Evolutionary conservation across 1,140 invertebrate genomes (phyloP), one percentile per base, ranked within the genome.

Genomic region (Diprion similis): DNA sequence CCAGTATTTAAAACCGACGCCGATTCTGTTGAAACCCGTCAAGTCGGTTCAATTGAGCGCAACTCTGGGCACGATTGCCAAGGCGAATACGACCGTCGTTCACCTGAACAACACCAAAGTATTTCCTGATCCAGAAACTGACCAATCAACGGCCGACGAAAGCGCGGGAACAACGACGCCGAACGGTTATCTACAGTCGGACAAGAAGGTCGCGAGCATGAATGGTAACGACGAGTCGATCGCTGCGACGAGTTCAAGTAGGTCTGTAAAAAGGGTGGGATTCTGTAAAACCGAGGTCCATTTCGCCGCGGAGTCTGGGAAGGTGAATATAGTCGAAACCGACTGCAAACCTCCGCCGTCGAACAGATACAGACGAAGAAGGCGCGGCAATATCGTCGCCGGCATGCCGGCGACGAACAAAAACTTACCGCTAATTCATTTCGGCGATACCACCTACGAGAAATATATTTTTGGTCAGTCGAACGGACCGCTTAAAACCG

Each of bases 271-370:
- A 83, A 94, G 91, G 85, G 94, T 96, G 0, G 94, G 93, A 78
- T 96, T 96, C 84, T 94, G 94, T 82, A 95, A 95, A 88, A 95
- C 94, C 0, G 95, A 96, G 87, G 91, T 96, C 18, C 95, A 96
- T 84, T 95, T 96, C 84, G 93, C 94, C 0, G 92, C 93, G n/a
- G 94, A 95, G 80, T 92, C 93, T 1, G 94, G 95, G 0, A 92
- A 92, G 78, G 93, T 96, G 0, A 95, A 95, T 81, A 95, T 96
- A 68, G 94, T 96, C n/a, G 94, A 94, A 83, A 95, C 94, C 0
- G 94, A 95, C 83, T 94, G 93, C 68, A 95, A 95, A 83, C 94
- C 94, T 68, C 94, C 94, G 19, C 93, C 94, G 9, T 93, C 93
- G 1, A 94, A 94, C 82, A 92, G 93, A 82, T 95, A 94, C 82